Evolutionary conservation across 2,888 invertebrate genomes (phyloP).

Genomic region (Petrolisthes cinctipes): DNA sequence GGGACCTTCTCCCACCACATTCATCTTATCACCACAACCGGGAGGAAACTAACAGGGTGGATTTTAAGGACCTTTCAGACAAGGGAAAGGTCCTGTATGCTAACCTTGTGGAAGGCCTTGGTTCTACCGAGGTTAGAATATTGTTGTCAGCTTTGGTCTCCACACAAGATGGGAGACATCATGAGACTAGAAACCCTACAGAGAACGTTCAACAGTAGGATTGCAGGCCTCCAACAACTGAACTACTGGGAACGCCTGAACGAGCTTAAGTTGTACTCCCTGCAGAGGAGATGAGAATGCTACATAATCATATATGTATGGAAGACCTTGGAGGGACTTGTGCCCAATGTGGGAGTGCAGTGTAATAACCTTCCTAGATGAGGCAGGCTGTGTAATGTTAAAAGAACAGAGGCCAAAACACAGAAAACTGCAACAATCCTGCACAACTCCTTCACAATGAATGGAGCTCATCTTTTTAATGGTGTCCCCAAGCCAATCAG

Average conservation of each 20-base stretch:
- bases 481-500: conserved; percentile 14
- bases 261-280: too few relatives aligned
- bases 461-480: conserved; percentile 12
- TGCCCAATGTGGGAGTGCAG: conserved; percentile 16
- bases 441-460: conserved; percentile 10
- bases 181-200: neutral
- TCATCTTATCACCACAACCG: neutral
- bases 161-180: conserved; percentile 1
- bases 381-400: conserved; percentile 3
- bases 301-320: too few relatives aligned
- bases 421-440: conserved; percentile 17
- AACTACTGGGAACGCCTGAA: conserved; percentile 23
- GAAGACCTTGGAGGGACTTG: conserved; percentile 20
- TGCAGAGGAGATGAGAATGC: too few relatives aligned
- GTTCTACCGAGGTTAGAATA: conserved; percentile 19
- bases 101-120: conserved; percentile 4
- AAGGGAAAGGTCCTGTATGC: neutral
- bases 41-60: neutral
- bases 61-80: neutral
- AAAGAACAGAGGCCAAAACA: conserved; percentile 22
- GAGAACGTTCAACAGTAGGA: conserved; percentile 14
- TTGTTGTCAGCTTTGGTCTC: conserved; percentile 23
- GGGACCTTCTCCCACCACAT: conserved; percentile 25
- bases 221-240: neutral
- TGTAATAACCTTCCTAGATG: neutral